Evolutionary conservation across 2,888 invertebrate species (phyloP), one percentile per base, ranked within the genome.

Genomic region (Chloromyia formosa): DNA sequence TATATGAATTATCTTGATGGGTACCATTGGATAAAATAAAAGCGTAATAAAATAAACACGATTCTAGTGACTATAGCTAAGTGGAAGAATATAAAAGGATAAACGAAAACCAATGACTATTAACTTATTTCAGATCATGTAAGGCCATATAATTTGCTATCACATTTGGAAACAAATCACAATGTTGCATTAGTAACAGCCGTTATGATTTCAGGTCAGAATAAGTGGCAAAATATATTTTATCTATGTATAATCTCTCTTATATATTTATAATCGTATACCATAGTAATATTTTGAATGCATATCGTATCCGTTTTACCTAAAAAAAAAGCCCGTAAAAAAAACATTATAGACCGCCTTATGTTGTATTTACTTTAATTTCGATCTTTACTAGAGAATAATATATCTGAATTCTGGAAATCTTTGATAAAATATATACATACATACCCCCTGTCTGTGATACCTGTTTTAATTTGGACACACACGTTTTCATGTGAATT

Each of bases 111-210:
- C 61, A 61, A 23, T 61, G 27, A 61, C 40, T 45, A 68, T 68
- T 53, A 49, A 71, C 62, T 78, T 56, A 77, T 77, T 82, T 80
- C 83, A 83, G 83, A 83, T 84, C 81, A 82, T 81, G 80, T 81
- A 80, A 84, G 82, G 82, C 84, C 83, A 79, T 83, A 83, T 83
- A 83, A 83, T 81, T 83, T 83, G 83, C 82, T 83, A 79, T 83
- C 83, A 79, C 84, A 83, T 82, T 83, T 83, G 83, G 83, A 83
- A 82, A 83, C 82, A 80, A 83, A 83, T 81, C 83, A 84, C 81
- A 83, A 82, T 82, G 82, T 83, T 78, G 80, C 83, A 81, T 82
- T 82, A 80, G 82, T 84, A 82, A 83, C 83, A 80, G 83, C 83
- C 79, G 83, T 83, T 80, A 82, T 83, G 80, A 83, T 83, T 81